Percentiles rank a stretch among this genome's conserved stretches.
Evolutionary conservation across 1,140 invertebrate species (phyloP).

Genomic region (Dryas iulia): DNA sequence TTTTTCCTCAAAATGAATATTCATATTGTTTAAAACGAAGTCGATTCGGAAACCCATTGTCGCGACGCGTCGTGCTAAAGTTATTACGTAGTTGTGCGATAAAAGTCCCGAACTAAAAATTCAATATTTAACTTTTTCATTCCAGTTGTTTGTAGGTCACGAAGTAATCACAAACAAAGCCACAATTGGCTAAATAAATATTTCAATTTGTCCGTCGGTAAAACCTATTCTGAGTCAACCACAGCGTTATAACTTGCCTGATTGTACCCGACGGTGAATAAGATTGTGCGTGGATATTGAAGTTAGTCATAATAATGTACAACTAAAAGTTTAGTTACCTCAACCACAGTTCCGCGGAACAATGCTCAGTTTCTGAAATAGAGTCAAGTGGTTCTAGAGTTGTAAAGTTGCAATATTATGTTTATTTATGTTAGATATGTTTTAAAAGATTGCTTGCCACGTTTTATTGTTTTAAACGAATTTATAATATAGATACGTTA

Average conservation of each 20-base stretch:
- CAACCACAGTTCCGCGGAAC: not conserved
- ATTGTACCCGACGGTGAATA: not conserved
- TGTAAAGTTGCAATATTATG: not conserved
- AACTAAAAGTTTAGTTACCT: not conserved
- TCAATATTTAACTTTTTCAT: conserved; percentile 2
- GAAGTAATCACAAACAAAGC: conserved; percentile 1
- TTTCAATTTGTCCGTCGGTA: conserved; percentile 1
- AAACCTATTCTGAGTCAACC: conserved; percentile 1
- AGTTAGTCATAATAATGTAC: not conserved
- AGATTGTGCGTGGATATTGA: conserved; percentile 1
- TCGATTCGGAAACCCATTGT: not conserved
- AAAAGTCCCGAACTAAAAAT: not conserved
- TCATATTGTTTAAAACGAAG: not conserved
- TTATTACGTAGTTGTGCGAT: not conserved
- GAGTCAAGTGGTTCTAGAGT: not conserved
- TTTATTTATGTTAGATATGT: not conserved
- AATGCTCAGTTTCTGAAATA: not conserved
- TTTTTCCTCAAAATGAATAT: conserved; percentile 1
- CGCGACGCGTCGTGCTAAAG: not conserved
- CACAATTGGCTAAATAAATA: conserved; percentile 3
- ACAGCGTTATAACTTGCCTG: not conserved
- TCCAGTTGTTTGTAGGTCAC: not conserved
- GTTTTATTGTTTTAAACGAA: not conserved
- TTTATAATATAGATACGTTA: no score
- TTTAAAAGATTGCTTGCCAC: not conserved